These are phyloP conservation scores for Eupithecia exiguata DNA, from an alignment of 2,888 invertebrate genomes.

Conservation along the genomic window DNA sequence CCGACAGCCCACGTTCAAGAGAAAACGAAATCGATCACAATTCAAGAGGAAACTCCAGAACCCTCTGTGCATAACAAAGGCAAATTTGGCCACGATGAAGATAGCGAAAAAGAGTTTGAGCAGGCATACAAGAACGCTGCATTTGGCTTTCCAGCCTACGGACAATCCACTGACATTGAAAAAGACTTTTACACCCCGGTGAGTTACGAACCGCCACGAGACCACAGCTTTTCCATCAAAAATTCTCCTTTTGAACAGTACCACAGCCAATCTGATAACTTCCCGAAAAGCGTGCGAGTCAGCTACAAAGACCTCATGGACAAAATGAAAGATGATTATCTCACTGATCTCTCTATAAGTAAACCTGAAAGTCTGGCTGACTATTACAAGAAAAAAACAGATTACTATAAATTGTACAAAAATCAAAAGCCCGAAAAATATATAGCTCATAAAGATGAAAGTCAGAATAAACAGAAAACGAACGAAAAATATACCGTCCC, in stretches of 20 bases:
- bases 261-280: conserved; percentile 66
- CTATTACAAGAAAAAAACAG: conserved; percentile 64
- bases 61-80: conserved; percentile 65
- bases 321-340: conserved; percentile 71
- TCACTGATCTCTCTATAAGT: conserved; percentile 66
- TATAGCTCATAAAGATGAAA: conserved; percentile 48
- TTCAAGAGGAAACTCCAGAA: conserved; percentile 66
- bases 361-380: conserved; percentile 69
- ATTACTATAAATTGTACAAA: conserved; percentile 71
- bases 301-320: conserved; percentile 71
- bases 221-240: conserved; percentile 59
- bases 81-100: conserved; percentile 66
- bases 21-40: conserved; percentile 68
- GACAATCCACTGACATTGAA: conserved; percentile 60
- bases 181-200: conserved; percentile 71
- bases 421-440: conserved; percentile 66
- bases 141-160: conserved; percentile 72
- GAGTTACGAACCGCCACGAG: conserved; percentile 61
- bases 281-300: conserved; percentile 64
- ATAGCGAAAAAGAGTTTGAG: conserved; percentile 77
- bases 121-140: conserved; percentile 76
- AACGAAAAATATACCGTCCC: conserved; percentile 65
- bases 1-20: conserved; percentile 61
- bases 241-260: conserved; percentile 70
- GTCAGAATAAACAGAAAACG: conserved; percentile 58